These are phyloP conservation scores for Lichenostomus cassidix DNA, from an alignment of 2,113 vertebrate species.

Conservation along the genomic window DNA sequence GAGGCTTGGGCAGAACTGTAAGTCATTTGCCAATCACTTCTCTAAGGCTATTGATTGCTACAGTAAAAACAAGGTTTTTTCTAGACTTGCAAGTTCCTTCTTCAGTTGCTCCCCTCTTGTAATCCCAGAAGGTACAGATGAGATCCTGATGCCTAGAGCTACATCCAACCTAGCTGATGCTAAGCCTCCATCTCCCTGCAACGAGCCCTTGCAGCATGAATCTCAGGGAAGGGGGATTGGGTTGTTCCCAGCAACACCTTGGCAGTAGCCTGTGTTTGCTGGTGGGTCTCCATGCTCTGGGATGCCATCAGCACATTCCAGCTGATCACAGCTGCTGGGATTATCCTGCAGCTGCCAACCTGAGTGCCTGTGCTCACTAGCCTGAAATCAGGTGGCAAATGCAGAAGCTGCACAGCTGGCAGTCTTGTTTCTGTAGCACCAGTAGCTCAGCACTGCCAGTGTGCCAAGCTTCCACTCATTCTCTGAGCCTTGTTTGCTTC, in stretches of 20 bases:
- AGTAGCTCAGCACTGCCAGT: not conserved
- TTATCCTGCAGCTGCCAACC: not conserved
- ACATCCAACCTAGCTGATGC: not conserved
- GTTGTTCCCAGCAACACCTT: not conserved
- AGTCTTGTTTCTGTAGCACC: not conserved
- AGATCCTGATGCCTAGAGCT: not conserved
- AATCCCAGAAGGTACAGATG: not conserved
- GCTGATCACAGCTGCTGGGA: not conserved
- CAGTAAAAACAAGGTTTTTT: not conserved
- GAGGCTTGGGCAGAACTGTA: not conserved
- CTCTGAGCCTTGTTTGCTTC: not conserved
- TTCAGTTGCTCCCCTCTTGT: not conserved
- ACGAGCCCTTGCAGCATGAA: not conserved
- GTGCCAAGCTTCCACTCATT: not conserved
- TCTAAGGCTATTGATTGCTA: not conserved
- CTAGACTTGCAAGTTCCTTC: not conserved
- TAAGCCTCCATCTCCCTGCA: not conserved
- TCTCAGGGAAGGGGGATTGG: not conserved
- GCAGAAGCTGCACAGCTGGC: not conserved
- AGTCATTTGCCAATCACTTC: not conserved
- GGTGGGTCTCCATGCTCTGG: not conserved
- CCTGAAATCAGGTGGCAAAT: not conserved
- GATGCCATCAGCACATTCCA: not conserved
- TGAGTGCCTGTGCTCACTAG: not conserved
- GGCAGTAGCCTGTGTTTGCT: not conserved